Evolutionary conservation across 2,113 vertebrate species (phyloP).

Genomic region (Meles meles): DNA sequence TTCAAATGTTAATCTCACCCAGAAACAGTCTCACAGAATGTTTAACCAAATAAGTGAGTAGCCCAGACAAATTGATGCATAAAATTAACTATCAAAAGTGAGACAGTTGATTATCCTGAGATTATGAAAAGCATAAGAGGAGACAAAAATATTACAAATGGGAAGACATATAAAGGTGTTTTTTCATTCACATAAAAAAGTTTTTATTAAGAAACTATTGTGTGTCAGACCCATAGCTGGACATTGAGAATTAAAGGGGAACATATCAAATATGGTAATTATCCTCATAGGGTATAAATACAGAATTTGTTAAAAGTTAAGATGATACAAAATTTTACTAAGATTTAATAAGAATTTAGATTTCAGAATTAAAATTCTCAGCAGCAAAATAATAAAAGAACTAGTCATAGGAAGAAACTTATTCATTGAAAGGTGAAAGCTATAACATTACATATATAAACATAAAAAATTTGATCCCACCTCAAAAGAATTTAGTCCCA

Average conservation of each 20-base stretch:
- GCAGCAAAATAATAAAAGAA: neutral
- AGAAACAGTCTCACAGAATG: neutral
- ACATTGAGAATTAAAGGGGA: neutral
- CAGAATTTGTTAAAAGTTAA: neutral
- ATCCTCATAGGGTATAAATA: neutral
- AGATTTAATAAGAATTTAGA: neutral
- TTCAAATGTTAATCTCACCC: neutral
- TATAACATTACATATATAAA: neutral
- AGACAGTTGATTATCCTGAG: neutral
- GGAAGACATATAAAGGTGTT: neutral
- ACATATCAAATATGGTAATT: neutral
- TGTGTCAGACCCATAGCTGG: neutral
- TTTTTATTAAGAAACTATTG: neutral
- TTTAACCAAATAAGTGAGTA: neutral
- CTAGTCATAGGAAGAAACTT: neutral
- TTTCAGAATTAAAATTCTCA: neutral
- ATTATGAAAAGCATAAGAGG: neutral
- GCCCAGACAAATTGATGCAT: neutral
- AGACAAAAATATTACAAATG: neutral
- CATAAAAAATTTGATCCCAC: neutral
- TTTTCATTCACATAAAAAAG: neutral
- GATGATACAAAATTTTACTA: neutral
- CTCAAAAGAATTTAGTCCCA: neutral
- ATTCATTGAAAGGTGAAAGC: neutral
- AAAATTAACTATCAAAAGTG: neutral